Evolutionary conservation across 2,888 invertebrate genomes (phyloP).

Genomic region (Agrochola litura): DNA sequence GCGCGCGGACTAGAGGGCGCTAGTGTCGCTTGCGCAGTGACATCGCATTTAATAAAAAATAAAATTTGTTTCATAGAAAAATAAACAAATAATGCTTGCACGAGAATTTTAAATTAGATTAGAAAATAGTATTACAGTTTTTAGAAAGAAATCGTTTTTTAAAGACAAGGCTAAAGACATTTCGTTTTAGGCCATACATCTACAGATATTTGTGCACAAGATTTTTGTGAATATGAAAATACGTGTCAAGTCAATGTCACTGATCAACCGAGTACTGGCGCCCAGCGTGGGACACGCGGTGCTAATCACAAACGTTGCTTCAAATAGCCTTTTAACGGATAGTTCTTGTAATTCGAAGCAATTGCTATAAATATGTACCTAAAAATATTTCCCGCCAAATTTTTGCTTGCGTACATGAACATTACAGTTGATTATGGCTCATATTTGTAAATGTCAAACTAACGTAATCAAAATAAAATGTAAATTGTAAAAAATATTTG

Average conservation of each 20-base stretch:
- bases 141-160: background rate
- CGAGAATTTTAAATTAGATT: background rate
- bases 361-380: slow-evolving; percentile 38
- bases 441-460: slow-evolving; percentile 37
- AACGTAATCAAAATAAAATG: slow-evolving; percentile 29
- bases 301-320: slow-evolving; percentile 62
- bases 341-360: slow-evolving; percentile 49
- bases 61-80: background rate
- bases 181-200: background rate
- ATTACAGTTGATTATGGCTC: slow-evolving; percentile 37
- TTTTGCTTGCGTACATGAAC: slow-evolving; percentile 30
- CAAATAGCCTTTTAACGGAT: slow-evolving; percentile 47
- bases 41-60: background rate
- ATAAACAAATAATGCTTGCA: background rate
- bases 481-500: slow-evolving; percentile 53
- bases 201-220: background rate
- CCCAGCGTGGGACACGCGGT: slow-evolving; percentile 75
- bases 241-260: slow-evolving; percentile 14
- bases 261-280: slow-evolving; percentile 55
- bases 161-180: background rate
- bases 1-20: slow-evolving; percentile 84
- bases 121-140: background rate
- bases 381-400: slow-evolving; percentile 41
- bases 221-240: no score
- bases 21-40: slow-evolving; percentile 46